A percentile compares a stretch with the other conserved stretches of the same genome.
phyloP scores from a whole-genome alignment of 2,888 invertebrate species.

The Antheraea assamensis region DNA sequence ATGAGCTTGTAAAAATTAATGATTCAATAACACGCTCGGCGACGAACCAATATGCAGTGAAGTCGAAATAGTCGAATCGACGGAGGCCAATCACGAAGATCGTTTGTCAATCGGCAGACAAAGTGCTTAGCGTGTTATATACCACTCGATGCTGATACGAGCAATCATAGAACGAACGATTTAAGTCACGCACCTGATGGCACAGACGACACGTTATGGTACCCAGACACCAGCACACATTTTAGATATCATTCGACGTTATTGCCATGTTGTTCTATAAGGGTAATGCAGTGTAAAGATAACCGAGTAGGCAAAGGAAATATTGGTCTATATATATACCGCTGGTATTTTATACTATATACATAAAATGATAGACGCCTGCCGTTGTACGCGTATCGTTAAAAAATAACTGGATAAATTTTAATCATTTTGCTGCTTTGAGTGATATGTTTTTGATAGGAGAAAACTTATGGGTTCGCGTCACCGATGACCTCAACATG shows the following conservation, averaged over 20 bases:
- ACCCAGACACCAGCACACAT: constrained; percentile 43
- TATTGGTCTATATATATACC: constrained; percentile 19
- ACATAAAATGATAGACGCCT: no score
- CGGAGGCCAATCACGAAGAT: constrained; percentile 59
- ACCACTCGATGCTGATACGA: constrained; percentile 65
- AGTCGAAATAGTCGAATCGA: constrained; percentile 42
- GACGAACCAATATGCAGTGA: constrained; percentile 38
- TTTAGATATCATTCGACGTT: constrained; percentile 31
- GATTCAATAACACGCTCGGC: constrained; percentile 35
- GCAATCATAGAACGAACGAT: constrained; percentile 55
- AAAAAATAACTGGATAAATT: no score
- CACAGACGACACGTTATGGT: constrained; percentile 42
- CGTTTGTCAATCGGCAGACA: constrained; percentile 63
- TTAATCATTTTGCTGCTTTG: no score
- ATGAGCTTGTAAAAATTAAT: constrained; percentile 31
- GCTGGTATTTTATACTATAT: neutral
- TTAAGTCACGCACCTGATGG: constrained; percentile 61
- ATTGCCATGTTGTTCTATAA: constrained; percentile 39
- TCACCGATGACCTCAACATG: no score
- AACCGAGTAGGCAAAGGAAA: constrained; percentile 34
- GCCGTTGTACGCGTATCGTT: no score
- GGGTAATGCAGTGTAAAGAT: constrained; percentile 54
- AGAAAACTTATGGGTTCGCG: no score
- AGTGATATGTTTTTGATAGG: no score
- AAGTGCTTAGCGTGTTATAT: constrained; percentile 66